Base-by-base conservation (phyloP, 2,113 vertebrate species). In the Oryzias woworae region DNA sequence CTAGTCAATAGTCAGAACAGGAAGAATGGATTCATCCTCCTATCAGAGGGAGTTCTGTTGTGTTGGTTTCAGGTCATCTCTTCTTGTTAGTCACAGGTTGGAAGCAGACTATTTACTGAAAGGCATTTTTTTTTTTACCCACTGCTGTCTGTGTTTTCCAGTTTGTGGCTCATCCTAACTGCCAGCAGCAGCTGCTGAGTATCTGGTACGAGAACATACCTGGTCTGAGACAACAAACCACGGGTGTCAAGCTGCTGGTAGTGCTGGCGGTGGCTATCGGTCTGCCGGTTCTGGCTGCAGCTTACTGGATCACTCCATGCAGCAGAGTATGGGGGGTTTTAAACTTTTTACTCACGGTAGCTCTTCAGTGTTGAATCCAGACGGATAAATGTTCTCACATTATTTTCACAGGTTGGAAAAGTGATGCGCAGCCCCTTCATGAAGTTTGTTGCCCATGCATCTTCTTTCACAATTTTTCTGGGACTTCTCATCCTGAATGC, bases 151-250 rank as follows among this genome's bases (percentile, higher is more conserved):
- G 44, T 77, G 18, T 50, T 26, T 71, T 75, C 20, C 69, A 99
- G 97, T 99, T 99, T 85, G 97, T 99, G 69, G 97, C 97, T 53
- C 97, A 98, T 84, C 97, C 97, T 6, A 98, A 99, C 88, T 99
- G 97, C 84, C 97, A 98, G 62, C 97, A 99, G 75, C 97, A 99
- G 49, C 95, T 99, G 54, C 92, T 99, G 0, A 96, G 96, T 24
- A 99, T 99, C 71, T 99, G 97, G 97, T 98, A 98, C 2, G 97
- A 99, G 88, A 98, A 96, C 62, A 78, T 99, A 12, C 93, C 97
- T 0, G 96, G 95, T 18, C 87, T 99, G 71, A 90, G 97, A 64
- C 97, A 98, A 78, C 97, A 98, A 88, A 97, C 96, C 3, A 97
- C 95, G 72, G 95, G 91, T 0, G 83, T 96, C 58, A 99, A 98